Percentiles rank a stretch among this genome's conserved stretches.
phyloP scores from a whole-genome alignment of 2,113 vertebrate species.

The Sialia sialis region DNA sequence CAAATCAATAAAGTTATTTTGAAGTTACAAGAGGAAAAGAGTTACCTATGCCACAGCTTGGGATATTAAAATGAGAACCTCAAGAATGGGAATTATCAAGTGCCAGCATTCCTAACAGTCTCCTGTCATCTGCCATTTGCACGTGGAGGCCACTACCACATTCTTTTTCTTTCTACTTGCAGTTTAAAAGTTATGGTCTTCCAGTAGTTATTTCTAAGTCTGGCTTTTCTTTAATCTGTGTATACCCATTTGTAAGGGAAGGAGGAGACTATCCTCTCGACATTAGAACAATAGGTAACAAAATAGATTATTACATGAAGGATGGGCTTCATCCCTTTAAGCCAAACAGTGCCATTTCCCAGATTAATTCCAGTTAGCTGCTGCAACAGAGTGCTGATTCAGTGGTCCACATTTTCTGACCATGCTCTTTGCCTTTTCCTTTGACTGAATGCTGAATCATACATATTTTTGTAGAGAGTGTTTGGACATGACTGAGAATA shows the following conservation, averaged over 20 bases:
- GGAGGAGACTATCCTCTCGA: neutral
- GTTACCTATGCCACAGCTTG: neutral
- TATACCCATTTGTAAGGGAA: neutral
- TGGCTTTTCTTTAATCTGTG: neutral
- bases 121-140: neutral
- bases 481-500: constrained; percentile 48
- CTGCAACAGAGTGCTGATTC: constrained; percentile 35
- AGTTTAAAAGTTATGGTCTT: constrained; percentile 17
- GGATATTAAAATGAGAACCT: neutral
- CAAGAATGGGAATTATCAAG: neutral
- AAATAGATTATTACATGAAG: neutral
- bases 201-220: constrained; percentile 13
- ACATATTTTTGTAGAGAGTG: constrained; percentile 5
- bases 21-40: neutral
- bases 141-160: neutral
- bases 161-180: neutral
- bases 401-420: constrained; percentile 45
- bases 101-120: neutral
- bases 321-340: neutral
- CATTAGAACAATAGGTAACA: neutral
- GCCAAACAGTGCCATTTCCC: constrained; percentile 36
- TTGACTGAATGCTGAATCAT: constrained; percentile 40
- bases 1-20: neutral
- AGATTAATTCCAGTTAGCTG: constrained; percentile 33
- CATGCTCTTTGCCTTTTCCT: constrained; percentile 48